These are phyloP conservation scores for Xestobium rufovillosum DNA, from an alignment of 2,888 invertebrate genomes.

Conservation along the genomic window DNA sequence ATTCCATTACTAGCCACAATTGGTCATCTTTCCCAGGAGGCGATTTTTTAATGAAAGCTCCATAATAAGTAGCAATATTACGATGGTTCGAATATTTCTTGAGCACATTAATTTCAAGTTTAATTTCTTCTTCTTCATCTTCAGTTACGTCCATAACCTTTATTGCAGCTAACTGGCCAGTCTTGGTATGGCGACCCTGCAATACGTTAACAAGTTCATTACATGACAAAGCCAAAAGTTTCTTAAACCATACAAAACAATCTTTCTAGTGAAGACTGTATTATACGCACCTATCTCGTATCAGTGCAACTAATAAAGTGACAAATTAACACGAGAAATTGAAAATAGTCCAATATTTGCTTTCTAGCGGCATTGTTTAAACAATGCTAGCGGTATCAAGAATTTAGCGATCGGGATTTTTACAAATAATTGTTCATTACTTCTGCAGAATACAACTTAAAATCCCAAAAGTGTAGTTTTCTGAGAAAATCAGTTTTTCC, in stretches of 20 bases:
- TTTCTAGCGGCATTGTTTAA: too few relatives aligned
- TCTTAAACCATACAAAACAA: background rate
- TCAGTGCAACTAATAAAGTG: too few relatives aligned
- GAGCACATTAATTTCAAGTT: conserved; percentile 98
- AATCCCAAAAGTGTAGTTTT: too few relatives aligned
- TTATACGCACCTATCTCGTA: too few relatives aligned
- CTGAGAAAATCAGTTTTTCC: too few relatives aligned
- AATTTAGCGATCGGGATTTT: too few relatives aligned
- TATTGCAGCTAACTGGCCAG: conserved; percentile 98
- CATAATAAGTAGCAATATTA: conserved; percentile 99
- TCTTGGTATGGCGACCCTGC: conserved; percentile 98
- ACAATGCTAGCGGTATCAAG: too few relatives aligned
- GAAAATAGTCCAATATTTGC: too few relatives aligned
- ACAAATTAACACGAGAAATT: too few relatives aligned
- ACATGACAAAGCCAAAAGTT: conserved; percentile 5
- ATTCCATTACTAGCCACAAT: conserved; percentile 99
- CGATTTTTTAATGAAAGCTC: conserved; percentile 99
- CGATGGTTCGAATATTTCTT: conserved; percentile 99
- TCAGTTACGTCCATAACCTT: conserved; percentile 99
- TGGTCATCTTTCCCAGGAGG: conserved; percentile 99
- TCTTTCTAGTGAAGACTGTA: too few relatives aligned
- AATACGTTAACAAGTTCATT: conserved; percentile 10
- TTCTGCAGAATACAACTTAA: too few relatives aligned
- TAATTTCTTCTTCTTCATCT: conserved; percentile 99
- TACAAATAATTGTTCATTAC: too few relatives aligned